A percentile compares a stretch with the other conserved stretches of the same genome.
These are phyloP conservation scores for Sciurus carolinensis DNA, from an alignment of 2,797 vertebrate species.

Conservation along the genomic window DNA sequence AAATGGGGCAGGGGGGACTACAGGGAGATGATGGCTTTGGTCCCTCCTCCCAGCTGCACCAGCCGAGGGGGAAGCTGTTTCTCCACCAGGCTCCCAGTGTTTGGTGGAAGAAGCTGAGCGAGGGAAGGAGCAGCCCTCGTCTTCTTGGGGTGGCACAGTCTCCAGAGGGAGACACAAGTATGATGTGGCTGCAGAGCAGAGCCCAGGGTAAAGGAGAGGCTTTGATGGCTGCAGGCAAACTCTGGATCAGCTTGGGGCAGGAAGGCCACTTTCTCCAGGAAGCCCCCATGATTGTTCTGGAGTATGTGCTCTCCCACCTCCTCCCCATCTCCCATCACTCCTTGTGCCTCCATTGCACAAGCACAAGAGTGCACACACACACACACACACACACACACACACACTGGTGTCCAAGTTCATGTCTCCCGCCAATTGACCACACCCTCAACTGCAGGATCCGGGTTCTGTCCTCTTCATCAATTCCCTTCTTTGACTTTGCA, in stretches of 20 bases:
- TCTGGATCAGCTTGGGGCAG: background rate
- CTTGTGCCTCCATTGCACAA: background rate
- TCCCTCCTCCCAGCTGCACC: background rate
- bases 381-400: background rate
- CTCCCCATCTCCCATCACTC: background rate
- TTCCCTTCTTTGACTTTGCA: conserved; percentile 35
- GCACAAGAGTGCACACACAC: background rate
- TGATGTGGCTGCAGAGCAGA: fast-evolving
- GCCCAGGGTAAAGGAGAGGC: background rate
- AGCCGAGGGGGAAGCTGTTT: background rate
- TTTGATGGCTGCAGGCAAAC: background rate
- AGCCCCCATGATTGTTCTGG: background rate
- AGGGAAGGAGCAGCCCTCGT: background rate
- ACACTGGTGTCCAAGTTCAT: background rate
- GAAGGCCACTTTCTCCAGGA: background rate
- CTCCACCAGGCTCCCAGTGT: background rate
- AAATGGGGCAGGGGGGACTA: background rate
- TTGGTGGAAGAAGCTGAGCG: background rate
- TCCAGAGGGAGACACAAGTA: background rate
- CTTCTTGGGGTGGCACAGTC: background rate
- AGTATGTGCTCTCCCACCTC: background rate
- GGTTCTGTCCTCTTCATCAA: background rate
- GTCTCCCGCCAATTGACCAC: background rate
- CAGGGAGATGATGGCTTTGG: fast-evolving
- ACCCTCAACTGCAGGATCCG: background rate